A percentile compares a stretch with the other conserved stretches of the same genome.
phyloP scores from a whole-genome alignment of 2,888 invertebrate genomes.

The Willowsia nigromaculata region DNA sequence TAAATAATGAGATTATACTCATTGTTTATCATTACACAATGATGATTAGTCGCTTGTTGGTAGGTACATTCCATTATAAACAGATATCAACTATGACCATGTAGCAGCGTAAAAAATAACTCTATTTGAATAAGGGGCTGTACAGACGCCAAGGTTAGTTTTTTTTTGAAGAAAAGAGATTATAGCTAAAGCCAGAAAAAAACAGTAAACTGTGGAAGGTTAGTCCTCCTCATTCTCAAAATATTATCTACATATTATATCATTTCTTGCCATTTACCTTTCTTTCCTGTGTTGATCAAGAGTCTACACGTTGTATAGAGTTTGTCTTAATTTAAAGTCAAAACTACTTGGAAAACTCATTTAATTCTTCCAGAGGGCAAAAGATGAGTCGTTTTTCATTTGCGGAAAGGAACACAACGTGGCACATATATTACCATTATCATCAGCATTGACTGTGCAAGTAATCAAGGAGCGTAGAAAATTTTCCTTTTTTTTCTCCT shows the following conservation, averaged over 20 bases:
- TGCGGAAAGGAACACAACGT: not conserved
- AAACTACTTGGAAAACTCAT: conserved; percentile 44
- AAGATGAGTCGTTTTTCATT: not conserved
- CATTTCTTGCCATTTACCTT: not conserved
- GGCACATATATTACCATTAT: conserved; percentile 11
- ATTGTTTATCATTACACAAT: too few relatives aligned
- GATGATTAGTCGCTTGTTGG: too few relatives aligned
- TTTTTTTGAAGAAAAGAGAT: too few relatives aligned
- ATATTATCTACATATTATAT: not conserved
- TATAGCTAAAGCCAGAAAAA: too few relatives aligned
- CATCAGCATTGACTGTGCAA: conserved; percentile 1
- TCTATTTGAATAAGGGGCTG: too few relatives aligned
- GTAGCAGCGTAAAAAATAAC: too few relatives aligned
- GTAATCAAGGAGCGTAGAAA: conserved; percentile 3
- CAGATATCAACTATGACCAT: too few relatives aligned
- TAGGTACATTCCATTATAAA: too few relatives aligned
- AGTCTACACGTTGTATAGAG: too few relatives aligned
- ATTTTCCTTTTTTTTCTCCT: conserved; percentile 19
- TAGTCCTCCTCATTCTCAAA: not conserved
- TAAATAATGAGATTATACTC: too few relatives aligned
- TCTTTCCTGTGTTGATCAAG: not conserved
- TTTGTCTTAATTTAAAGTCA: conserved; percentile 46
- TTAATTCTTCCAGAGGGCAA: not conserved
- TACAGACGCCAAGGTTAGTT: too few relatives aligned
- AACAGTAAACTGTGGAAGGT: too few relatives aligned